Evolutionary conservation across 2,113 vertebrate species (phyloP), one percentile per base, ranked within the genome.

Genomic region (Oreochromis niloticus): DNA sequence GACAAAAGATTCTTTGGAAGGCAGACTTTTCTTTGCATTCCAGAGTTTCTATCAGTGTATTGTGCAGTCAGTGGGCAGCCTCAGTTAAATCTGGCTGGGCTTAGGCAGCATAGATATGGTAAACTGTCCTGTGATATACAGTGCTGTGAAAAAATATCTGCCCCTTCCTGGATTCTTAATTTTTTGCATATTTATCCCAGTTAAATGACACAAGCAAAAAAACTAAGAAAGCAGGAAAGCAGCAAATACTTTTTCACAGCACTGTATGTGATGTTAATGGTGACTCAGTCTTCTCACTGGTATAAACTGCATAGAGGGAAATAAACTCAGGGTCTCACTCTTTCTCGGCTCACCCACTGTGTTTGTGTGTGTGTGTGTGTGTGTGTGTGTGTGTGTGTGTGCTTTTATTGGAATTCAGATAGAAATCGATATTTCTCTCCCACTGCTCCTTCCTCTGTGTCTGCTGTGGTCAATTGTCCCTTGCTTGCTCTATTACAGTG

Each of bases 361-460:
- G 4, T 43, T 0, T 41, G 4, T 22, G 11, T 61, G 27, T n/a
- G 4, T 3, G 50, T 5, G 19, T 59, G 56, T 11, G 13, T 2
- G 6, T 17, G 14, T 2, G 27, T 2, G 4, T 3, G 50, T 11
- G 50, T 11, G 22, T 13, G 19, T 24, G 12, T 1, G 0, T 30
- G 7, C 79, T 54, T 83, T 61, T 24, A 61, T 52, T 43, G 22
- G 7, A 59, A 59, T 48, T 80, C 17, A 36, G 17, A 57, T 36
- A 17, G 57, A 36, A 91, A 36, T 54, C 0, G 24, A 4, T 66
- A 2, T 68, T 7, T 34, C 9, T 71, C 11, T 8, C 16, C 50
- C 41, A 1, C n/a, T 19, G 39, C 43, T 84, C 9, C 66, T n/a
- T 22, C 41, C 36, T 19, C 39, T 24, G 19, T 56, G 34, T 75